Base-by-base conservation (phyloP, 2,797 vertebrate genomes). In the Selene dorsalis region DNA sequence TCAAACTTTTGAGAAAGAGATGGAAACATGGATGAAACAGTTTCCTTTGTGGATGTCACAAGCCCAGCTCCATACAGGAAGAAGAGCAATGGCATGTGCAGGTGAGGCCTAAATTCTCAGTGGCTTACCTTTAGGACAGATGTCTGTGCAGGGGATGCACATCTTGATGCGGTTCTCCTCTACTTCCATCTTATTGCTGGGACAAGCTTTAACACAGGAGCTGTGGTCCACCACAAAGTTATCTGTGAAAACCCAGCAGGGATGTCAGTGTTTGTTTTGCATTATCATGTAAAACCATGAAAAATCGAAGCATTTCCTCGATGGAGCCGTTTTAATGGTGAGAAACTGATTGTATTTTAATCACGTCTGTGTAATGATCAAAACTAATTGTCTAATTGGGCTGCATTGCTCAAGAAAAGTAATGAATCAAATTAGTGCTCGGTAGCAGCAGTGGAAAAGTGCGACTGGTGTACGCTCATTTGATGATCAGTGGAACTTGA, bases 171-270 rank as follows among this genome's bases (percentile, higher is more conserved):
- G 96, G 84, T 97, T 98, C 94, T 99, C 97, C 92, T 99, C 98
- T 77, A 99, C 96, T 63, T 99, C 98, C 97, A 99, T 99, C 92
- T 99, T 99, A 91, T 98, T 98, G 91, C 97, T 99, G 0, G 98
- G 98, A 79, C 98, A 99, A 0, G 98, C 98, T 73, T 97, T 94
- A 18, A 99, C 97, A 72, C 98, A 99, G 22, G 98, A 99, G 92
- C 97, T 99, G 88, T 98, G 97, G 93, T 99, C 98, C 72, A 99
- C 98, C 91, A 99, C 98, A 73, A 99, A 99, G 89, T 99, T 99
- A 92, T 99, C 98, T 99, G 89, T 9, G 13, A 26, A 18, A 45
- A 48, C 12, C 62, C 20, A 75, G 4, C n/a, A 16, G 14, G 2
- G 62, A 58, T 0, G 22, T 62, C 5, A 39, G 32, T 3, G 12